A percentile compares a stretch with the other conserved stretches of the same genome.
phyloP scores from a whole-genome alignment of 2,888 invertebrate species.

The Tanypteryx hageni region DNA sequence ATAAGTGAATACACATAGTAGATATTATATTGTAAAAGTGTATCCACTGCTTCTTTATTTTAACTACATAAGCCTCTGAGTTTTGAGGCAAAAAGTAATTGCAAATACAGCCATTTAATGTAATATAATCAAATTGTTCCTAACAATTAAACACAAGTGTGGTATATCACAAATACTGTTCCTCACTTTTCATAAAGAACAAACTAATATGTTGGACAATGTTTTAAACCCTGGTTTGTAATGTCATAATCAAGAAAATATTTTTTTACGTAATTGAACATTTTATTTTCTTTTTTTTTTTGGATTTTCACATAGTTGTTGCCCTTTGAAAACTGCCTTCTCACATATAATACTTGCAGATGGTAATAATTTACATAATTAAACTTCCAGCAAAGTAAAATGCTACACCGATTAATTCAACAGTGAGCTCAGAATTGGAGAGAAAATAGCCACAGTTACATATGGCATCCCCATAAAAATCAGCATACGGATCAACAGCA shows the following conservation, averaged over 20 bases:
- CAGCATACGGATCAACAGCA: slow-evolving; percentile 55
- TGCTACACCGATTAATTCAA: slow-evolving; percentile 53
- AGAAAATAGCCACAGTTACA: slow-evolving; percentile 55
- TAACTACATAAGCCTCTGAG: slow-evolving; percentile 29
- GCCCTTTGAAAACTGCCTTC: slow-evolving; percentile 84
- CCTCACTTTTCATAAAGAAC: slow-evolving; percentile 51
- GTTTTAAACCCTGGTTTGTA: slow-evolving; percentile 37
- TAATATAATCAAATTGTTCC: slow-evolving; percentile 17
- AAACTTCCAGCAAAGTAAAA: slow-evolving; percentile 61
- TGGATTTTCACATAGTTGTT: slow-evolving; percentile 76
- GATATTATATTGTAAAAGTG: slow-evolving; percentile 27
- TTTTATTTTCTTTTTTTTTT: slow-evolving; percentile 58
- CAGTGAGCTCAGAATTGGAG: slow-evolving; percentile 58
- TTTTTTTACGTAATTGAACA: slow-evolving; percentile 54
- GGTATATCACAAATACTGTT: slow-evolving; percentile 53
- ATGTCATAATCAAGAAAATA: slow-evolving; percentile 54
- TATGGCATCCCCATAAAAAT: slow-evolving; percentile 37
- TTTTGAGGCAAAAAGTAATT: background rate
- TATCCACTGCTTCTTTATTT: slow-evolving; percentile 21
- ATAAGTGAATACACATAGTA: slow-evolving; percentile 37
- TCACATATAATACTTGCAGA: slow-evolving; percentile 76
- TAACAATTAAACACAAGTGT: slow-evolving; percentile 12
- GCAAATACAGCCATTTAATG: slow-evolving; percentile 40
- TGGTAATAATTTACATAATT: slow-evolving; percentile 67
- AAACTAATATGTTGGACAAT: slow-evolving; percentile 20